Conservation (phyloP, 2,797 vertebrate genomes). For the Hyperoplus immaculatus region DNA sequence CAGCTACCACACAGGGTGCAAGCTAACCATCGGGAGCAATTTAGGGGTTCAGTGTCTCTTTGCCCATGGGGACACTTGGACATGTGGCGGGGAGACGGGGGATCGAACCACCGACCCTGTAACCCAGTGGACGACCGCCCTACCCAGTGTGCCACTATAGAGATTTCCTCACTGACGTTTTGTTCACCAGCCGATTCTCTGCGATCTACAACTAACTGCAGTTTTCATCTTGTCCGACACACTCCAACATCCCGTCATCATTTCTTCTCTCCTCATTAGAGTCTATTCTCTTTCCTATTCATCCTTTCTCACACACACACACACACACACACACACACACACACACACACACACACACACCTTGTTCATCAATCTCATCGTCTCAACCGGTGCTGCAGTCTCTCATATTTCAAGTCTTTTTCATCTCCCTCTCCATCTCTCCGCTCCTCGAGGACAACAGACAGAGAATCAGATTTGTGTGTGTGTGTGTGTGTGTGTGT, state of each 20-base stretch:
- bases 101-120: too few relatives aligned
- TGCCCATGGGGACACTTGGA: too few relatives aligned
- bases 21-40: too few relatives aligned
- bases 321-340: too few relatives aligned
- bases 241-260: conserved; percentile 16
- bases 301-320: neutral
- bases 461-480: neutral
- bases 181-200: neutral
- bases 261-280: neutral
- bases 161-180: neutral
- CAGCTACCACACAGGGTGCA: too few relatives aligned
- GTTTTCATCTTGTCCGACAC: conserved; percentile 23
- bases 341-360: too few relatives aligned
- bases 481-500: neutral
- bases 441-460: conserved; percentile 39
- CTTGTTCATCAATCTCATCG: conserved; percentile 3
- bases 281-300: neutral
- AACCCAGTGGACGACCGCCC: too few relatives aligned
- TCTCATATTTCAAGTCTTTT: conserved; percentile 30
- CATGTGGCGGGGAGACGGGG: too few relatives aligned
- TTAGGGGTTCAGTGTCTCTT: too few relatives aligned
- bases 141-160: too few relatives aligned
- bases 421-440: conserved; percentile 29
- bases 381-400: conserved; percentile 25
- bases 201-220: conserved; percentile 3